A percentile compares a stretch with the other conserved stretches of the same genome.
Conservation (phyloP, 2,797 vertebrate genomes). For the Tauraco hartlaubi region DNA sequence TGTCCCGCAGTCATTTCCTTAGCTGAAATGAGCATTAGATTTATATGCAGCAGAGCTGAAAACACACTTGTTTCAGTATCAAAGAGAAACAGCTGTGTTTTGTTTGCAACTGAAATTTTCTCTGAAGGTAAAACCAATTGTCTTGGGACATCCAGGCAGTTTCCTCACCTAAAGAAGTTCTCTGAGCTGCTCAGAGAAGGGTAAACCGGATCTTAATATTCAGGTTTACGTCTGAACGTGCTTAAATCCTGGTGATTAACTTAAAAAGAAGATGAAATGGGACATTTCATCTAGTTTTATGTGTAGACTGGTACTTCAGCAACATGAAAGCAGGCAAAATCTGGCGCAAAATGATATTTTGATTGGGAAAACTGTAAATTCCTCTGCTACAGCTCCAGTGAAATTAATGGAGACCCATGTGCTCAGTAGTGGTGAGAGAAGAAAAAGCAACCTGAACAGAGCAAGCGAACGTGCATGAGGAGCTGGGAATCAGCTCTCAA, state of each 20-base stretch:
- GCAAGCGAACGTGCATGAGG: neutral
- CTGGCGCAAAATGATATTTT: neutral
- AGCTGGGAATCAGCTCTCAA: neutral
- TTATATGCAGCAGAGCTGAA: neutral
- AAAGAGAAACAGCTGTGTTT: constrained; percentile 3
- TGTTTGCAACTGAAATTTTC: constrained; percentile 6
- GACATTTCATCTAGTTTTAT: neutral
- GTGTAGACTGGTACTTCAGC: neutral
- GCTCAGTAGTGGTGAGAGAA: neutral
- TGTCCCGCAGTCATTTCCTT: constrained; percentile 41
- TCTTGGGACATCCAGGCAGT: constrained; percentile 1
- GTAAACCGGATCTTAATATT: neutral
- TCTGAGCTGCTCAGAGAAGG: neutral
- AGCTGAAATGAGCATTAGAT: constrained; percentile 39
- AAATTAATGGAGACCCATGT: neutral
- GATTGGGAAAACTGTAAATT: neutral
- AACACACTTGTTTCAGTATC: neutral
- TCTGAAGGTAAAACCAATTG: neutral
- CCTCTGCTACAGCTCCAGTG: neutral
- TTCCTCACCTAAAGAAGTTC: neutral
- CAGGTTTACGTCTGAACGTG: neutral
- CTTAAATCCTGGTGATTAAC: neutral
- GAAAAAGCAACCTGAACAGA: neutral
- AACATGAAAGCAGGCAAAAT: neutral
- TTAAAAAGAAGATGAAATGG: neutral